Conservation (phyloP, 2,797 vertebrate species). For the Acomys russatus region DNA sequence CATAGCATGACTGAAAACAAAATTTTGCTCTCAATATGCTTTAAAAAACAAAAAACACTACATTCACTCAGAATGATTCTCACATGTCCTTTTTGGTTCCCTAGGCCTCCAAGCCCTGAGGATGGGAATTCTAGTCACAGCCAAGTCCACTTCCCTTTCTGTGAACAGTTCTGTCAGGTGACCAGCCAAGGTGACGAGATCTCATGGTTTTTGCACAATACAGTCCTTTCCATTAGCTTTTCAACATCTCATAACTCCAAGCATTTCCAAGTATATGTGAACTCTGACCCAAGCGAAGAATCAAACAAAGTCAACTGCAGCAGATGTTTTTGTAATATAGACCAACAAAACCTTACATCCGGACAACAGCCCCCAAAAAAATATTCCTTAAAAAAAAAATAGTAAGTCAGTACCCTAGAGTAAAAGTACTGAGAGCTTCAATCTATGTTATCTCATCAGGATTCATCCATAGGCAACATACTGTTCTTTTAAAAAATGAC, state of each 20-base stretch:
- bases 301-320: conserved; percentile 51
- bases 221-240: conserved; percentile 36
- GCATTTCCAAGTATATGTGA: conserved; percentile 65
- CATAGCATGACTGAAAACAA: conserved; percentile 42
- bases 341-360: conserved; percentile 25
- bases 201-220: conserved; percentile 22
- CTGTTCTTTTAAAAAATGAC: background rate
- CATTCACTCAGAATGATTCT: background rate
- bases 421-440: conserved; percentile 40
- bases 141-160: background rate
- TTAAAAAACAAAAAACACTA: background rate
- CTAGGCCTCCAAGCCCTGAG: background rate
- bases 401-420: background rate
- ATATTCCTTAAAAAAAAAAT: background rate
- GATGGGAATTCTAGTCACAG: background rate
- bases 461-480: background rate
- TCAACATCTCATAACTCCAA: background rate
- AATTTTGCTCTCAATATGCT: conserved; percentile 17
- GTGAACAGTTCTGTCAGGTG: conserved; percentile 18
- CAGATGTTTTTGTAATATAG: conserved; percentile 11
- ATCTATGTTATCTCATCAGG: background rate
- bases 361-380: conserved; percentile 42
- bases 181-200: background rate
- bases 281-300: conserved; percentile 65
- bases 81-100: background rate